phyloP scores from a whole-genome alignment of 2,797 vertebrate genomes.

The Rhyacichthys aspro region DNA sequence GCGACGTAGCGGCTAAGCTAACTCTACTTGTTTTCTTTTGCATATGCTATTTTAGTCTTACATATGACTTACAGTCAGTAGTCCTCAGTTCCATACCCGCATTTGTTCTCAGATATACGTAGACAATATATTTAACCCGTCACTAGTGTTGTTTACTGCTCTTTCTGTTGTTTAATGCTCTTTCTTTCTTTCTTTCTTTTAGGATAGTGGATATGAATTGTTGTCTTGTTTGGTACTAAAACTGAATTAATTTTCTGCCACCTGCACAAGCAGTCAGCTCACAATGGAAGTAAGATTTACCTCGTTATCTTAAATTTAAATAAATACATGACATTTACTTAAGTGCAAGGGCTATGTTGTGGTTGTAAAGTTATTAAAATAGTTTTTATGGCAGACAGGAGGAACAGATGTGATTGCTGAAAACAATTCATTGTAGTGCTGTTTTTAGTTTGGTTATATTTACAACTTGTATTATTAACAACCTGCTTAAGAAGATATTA shows the following conservation, averaged over 20 bases:
- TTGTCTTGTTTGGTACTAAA: conserved; percentile 9
- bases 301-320: too few relatives aligned
- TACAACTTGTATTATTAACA: too few relatives aligned
- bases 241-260: neutral
- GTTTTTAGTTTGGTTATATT: too few relatives aligned
- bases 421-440: too few relatives aligned
- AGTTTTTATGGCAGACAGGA: too few relatives aligned
- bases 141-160: neutral
- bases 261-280: neutral
- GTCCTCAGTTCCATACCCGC: neutral
- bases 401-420: too few relatives aligned
- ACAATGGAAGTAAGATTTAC: conserved; percentile 46
- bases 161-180: neutral
- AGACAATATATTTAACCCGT: neutral
- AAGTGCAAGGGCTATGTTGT: too few relatives aligned
- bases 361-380: too few relatives aligned
- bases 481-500: neutral
- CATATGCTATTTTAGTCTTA: neutral
- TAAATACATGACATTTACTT: too few relatives aligned
- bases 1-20: conserved; percentile 44
- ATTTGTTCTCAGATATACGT: neutral
- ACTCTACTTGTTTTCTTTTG: conserved; percentile 3
- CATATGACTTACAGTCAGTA: too few relatives aligned
- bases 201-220: conserved; percentile 46
- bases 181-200: conserved; percentile 1